Evolutionary conservation across 1,140 invertebrate genomes (phyloP), one percentile per base, ranked within the genome.

Genomic region (Cydia pomonella): DNA sequence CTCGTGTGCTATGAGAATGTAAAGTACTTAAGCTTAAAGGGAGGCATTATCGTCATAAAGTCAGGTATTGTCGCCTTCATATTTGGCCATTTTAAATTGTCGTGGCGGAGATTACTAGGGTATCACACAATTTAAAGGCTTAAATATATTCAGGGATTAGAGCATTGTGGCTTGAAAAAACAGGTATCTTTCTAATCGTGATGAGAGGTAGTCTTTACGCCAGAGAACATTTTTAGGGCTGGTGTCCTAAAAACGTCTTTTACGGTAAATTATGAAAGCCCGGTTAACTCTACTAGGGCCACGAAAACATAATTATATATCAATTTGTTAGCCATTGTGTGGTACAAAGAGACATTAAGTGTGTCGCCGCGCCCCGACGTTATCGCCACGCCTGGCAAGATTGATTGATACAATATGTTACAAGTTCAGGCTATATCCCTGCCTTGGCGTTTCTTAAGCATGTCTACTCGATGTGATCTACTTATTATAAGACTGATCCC

Each of bases 301-400:
- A 25, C 33, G 27, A 21, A 41, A 69, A 69, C 64, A 33, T 69
- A 69, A 69, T 69, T 69, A 69, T 69, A 69, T 69, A 69, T 69
- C 64, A 69, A 69, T 69, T 69, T 69, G 64, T 38, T 66, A 33
- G 29, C 64, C 64, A 69, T 69, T 69, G 41, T 4, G 64, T 21
- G 64, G 64, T 69, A 69, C 64, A 69, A 69, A 69, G 64, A 69
- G 29, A 69, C 64, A 69, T 69, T 69, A 69, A 69, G 27, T 69
- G 41, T 69, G 64, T 69, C 64, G 64, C 27, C 64, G 64, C 29
- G 64, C 64, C 27, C 29, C 29, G 64, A 69, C 41, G 27, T 9
- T 69, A 69, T 69, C 64, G 64, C 64, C 27, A 38, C 64, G 64
- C 64, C 29, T 69, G 29, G 16, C 29, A 69, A 69, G 64, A 69